Percentiles rank a stretch among this genome's conserved stretches.
These are phyloP conservation scores for Nymphicus hollandicus DNA, from an alignment of 2,113 vertebrate species.

Conservation along the genomic window DNA sequence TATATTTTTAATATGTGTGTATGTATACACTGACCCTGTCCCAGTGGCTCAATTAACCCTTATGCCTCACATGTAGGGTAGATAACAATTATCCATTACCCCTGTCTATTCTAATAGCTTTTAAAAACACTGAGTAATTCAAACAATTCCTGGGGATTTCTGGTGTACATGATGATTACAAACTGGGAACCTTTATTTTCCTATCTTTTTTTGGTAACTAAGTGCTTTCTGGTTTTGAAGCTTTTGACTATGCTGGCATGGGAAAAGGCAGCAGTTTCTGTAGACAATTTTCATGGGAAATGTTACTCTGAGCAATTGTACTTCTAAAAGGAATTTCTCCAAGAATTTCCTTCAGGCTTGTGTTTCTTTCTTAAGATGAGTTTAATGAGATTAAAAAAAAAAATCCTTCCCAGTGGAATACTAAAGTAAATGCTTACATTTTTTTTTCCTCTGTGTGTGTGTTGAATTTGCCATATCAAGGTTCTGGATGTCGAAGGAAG, in stretches of 20 bases:
- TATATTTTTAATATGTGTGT: not conserved
- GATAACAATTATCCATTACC: not conserved
- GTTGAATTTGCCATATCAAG: not conserved
- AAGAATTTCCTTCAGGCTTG: constrained; percentile 10
- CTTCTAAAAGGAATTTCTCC: not conserved
- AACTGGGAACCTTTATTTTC: not conserved
- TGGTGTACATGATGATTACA: not conserved
- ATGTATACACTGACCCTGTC: not conserved
- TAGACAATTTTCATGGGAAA: not conserved
- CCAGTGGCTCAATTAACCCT: not conserved
- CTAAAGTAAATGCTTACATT: not conserved
- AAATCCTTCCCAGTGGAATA: not conserved
- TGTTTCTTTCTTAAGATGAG: constrained; percentile 6
- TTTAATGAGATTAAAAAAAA: not conserved
- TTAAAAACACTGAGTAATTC: not conserved
- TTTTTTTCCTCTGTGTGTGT: not conserved
- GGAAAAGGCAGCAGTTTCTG: not conserved
- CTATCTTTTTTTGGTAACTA: fast-evolving
- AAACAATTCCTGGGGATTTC: not conserved
- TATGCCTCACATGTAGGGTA: not conserved
- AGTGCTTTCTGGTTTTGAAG: not conserved
- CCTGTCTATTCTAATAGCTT: not conserved
- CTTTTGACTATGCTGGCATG: not conserved
- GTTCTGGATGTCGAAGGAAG: not conserved
- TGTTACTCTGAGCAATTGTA: not conserved